Conservation (phyloP, 2,888 invertebrate genomes). For the Pammene fasciana region DNA sequence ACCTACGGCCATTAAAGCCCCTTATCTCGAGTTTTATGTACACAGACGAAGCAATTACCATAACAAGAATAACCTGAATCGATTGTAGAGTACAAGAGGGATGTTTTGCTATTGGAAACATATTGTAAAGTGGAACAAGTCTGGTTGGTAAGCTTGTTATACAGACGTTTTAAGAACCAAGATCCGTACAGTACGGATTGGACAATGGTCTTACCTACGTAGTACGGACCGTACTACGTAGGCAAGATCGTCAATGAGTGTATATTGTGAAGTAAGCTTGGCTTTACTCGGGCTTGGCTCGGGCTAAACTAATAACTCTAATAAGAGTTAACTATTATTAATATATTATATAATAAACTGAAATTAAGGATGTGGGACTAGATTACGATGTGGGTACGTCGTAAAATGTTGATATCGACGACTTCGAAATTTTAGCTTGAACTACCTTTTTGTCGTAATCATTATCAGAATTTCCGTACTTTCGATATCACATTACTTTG, state of each 20-base stretch:
- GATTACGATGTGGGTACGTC: not conserved
- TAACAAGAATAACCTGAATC: slow-evolving; percentile 47
- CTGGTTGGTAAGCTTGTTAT: not conserved
- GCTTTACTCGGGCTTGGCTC: too few species aligned
- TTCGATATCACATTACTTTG: not conserved
- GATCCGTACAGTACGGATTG: too few species aligned
- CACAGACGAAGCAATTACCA: slow-evolving; percentile 43
- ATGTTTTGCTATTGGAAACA: slow-evolving; percentile 9
- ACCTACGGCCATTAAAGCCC: slow-evolving; percentile 41
- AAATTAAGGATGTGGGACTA: not conserved
- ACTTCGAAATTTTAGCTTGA: not conserved
- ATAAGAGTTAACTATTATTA: not conserved
- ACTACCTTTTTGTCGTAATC: not conserved
- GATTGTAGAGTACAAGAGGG: slow-evolving; percentile 11
- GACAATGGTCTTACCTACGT: too few species aligned
- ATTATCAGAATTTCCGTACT: not conserved
- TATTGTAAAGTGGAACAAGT: slow-evolving; percentile 5
- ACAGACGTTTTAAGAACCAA: too few species aligned
- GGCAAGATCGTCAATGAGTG: too few species aligned
- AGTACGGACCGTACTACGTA: too few species aligned
- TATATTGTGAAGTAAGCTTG: too few species aligned
- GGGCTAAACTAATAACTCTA: too few species aligned
- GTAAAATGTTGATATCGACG: not conserved
- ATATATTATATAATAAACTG: not conserved
- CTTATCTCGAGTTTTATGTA: slow-evolving; percentile 47